Percentiles rank a stretch among this genome's conserved stretches.
phyloP scores from a whole-genome alignment of 2,113 vertebrate species.

The Strix aluco region DNA sequence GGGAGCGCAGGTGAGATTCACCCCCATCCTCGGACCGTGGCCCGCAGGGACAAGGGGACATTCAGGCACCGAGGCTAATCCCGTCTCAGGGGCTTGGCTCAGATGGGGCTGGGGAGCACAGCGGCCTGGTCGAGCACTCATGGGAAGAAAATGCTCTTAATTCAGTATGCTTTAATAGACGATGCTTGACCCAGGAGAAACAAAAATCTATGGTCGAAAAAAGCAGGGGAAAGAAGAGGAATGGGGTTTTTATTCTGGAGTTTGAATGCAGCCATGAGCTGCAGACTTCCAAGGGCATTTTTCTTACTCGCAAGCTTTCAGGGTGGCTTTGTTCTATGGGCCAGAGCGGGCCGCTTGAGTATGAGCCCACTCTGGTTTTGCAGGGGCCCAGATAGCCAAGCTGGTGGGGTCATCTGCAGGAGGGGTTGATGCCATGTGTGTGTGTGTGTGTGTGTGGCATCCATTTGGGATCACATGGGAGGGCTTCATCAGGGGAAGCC shows the following conservation, averaged over 20 bases:
- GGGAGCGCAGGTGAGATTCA: background rate
- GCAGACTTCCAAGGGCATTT: background rate
- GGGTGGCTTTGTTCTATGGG: background rate
- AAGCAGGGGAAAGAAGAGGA: background rate
- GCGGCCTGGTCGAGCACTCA: background rate
- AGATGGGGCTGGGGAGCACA: background rate
- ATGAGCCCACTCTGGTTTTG: background rate
- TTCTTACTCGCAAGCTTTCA: background rate
- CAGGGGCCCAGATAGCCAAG: background rate
- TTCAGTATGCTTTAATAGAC: background rate
- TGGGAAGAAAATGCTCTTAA: background rate
- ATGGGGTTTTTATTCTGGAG: rapidly evolving
- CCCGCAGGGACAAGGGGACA: background rate
- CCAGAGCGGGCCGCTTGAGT: rapidly evolving
- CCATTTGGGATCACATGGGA: rapidly evolving
- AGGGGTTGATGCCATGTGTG: rapidly evolving
- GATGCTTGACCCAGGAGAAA: background rate
- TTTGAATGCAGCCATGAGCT: background rate
- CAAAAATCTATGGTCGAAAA: rapidly evolving
- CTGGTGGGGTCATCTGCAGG: background rate
- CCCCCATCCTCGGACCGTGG: rapidly evolving
- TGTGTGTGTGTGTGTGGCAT: background rate
- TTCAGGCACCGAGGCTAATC: background rate
- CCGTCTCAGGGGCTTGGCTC: background rate
- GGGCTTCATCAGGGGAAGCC: background rate